These are phyloP conservation scores for Xanthia togata DNA, from an alignment of 2,888 invertebrate species.

Conservation along the genomic window DNA sequence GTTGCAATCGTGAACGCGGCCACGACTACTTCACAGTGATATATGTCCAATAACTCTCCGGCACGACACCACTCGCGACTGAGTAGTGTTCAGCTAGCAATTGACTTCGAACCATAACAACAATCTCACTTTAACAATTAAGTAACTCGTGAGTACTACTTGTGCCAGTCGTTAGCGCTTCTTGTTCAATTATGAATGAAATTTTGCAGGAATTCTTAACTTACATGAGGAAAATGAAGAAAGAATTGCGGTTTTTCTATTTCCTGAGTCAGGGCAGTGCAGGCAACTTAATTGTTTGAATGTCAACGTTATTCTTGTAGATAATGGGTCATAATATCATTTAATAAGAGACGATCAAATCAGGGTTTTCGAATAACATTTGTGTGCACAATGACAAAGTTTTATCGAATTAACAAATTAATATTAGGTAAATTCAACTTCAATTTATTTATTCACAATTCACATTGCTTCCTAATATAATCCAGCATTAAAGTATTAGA, in stretches of 20 bases:
- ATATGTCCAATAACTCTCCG: conserved; percentile 69
- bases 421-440: too few relatives aligned
- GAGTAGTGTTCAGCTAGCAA: conserved; percentile 66
- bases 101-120: conserved; percentile 60
- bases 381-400: not conserved
- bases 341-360: not conserved
- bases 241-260: not conserved
- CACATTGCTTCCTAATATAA: too few relatives aligned
- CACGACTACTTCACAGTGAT: conserved; percentile 71
- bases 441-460: too few relatives aligned
- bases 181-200: conserved; percentile 35
- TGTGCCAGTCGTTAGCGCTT: conserved; percentile 31
- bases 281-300: not conserved
- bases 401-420: conserved; percentile 10
- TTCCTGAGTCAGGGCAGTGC: not conserved
- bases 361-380: not conserved
- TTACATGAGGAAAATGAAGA: not conserved
- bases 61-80: conserved; percentile 44
- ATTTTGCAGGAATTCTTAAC: conserved; percentile 11
- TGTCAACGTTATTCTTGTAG: too few relatives aligned
- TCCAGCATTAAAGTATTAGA: too few relatives aligned
- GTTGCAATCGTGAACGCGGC: conserved; percentile 76
- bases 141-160: conserved; percentile 13
- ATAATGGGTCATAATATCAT: not conserved
- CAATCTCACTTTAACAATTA: conserved; percentile 29